A percentile compares a stretch with the other conserved stretches of the same genome.
These are phyloP conservation scores for Novumbra hubbsi DNA, from an alignment of 2,797 vertebrate species.

Conservation along the genomic window DNA sequence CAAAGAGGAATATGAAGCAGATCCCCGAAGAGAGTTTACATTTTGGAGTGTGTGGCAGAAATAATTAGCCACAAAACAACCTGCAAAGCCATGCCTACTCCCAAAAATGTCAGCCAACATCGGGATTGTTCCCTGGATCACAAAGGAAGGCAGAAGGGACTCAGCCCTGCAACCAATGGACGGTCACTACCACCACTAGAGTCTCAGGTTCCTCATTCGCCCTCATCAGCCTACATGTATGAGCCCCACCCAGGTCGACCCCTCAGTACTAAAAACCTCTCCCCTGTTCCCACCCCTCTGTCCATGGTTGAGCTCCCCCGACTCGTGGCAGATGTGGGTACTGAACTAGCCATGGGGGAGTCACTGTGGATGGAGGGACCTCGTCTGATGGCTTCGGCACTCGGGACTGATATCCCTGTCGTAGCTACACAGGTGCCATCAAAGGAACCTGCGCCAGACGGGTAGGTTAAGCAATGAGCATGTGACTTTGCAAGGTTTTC, in stretches of 20 bases:
- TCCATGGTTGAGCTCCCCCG: constrained; percentile 66
- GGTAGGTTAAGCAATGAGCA: constrained; percentile 36
- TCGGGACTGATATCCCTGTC: constrained; percentile 59
- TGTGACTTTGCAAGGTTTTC: not conserved
- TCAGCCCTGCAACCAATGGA: not conserved
- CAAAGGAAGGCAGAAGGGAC: constrained; percentile 27
- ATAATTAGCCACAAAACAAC: constrained; percentile 23
- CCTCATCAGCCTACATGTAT: constrained; percentile 18
- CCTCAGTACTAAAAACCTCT: constrained; percentile 9
- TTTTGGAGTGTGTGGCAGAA: not conserved
- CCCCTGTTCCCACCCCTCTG: constrained; percentile 36
- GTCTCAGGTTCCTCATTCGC: not conserved
- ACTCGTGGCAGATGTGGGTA: constrained; percentile 63
- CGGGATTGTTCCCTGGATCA: not conserved
- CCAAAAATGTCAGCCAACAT: constrained; percentile 21
- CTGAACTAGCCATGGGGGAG: constrained; percentile 50
- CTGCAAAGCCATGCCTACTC: constrained; percentile 46
- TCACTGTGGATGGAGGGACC: constrained; percentile 60
- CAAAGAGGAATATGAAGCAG: not conserved
- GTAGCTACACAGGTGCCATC: constrained; percentile 18
- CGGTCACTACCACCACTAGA: constrained; percentile 44
- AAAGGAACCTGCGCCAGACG: constrained; percentile 20
- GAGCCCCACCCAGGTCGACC: constrained; percentile 21
- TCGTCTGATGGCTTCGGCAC: constrained; percentile 59
- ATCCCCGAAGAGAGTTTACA: not conserved